These are phyloP conservation scores for Lucilia cuprina DNA, from an alignment of 1,140 invertebrate genomes.

Conservation along the genomic window DNA sequence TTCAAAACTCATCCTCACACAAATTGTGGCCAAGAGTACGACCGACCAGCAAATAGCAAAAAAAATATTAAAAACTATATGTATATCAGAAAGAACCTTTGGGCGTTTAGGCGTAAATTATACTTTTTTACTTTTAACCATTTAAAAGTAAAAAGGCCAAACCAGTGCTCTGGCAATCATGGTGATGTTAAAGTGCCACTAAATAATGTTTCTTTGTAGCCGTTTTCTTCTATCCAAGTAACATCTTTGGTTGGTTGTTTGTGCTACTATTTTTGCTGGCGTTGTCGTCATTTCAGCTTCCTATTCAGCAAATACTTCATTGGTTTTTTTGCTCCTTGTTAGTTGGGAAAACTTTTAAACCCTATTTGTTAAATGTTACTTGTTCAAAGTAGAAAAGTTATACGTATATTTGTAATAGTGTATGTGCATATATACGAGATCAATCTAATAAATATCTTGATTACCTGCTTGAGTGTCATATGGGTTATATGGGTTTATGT, in stretches of 20 bases:
- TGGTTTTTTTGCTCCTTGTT: not conserved
- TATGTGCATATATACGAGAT: no score
- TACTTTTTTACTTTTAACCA: not conserved
- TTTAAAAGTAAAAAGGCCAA: not conserved
- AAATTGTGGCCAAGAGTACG: conserved; percentile 2
- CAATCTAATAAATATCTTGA: no score
- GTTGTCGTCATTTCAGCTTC: not conserved
- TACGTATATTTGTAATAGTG: no score
- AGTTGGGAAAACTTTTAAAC: not conserved
- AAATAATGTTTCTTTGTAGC: conserved; percentile 12
- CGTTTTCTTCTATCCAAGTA: not conserved
- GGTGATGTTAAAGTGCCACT: conserved; percentile 10
- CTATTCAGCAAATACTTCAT: not conserved
- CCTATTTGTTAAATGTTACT: conserved; percentile 2
- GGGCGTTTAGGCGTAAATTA: not conserved
- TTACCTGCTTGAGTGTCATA: no score
- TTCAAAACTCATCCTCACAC: not conserved
- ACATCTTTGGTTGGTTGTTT: not conserved
- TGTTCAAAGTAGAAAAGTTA: not conserved
- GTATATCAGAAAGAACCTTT: not conserved
- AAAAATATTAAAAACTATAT: not conserved
- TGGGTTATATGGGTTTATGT: no score
- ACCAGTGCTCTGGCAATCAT: not conserved
- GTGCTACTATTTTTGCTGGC: not conserved
- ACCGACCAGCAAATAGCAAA: not conserved